Evolutionary conservation across 2,797 vertebrate species (phyloP).

Genomic region (Gadopsis marmoratus): DNA sequence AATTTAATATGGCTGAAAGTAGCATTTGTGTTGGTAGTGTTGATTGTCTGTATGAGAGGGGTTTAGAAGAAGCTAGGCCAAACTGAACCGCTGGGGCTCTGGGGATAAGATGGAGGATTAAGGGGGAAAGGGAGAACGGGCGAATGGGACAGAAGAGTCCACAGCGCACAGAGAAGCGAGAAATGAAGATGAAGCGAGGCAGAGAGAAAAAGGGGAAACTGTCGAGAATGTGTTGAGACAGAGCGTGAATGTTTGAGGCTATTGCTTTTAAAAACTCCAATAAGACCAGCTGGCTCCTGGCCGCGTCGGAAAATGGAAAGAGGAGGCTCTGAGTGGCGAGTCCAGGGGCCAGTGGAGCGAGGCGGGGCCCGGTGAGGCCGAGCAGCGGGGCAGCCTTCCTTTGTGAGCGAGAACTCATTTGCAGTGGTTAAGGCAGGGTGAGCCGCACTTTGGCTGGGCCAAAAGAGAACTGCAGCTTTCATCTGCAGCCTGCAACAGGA

Average conservation of each 20-base stretch:
- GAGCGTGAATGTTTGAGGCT: conserved; percentile 73
- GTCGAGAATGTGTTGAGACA: conserved; percentile 59
- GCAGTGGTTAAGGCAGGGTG: conserved; percentile 55
- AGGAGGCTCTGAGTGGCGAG: conserved; percentile 58
- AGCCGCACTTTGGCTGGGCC: conserved; percentile 39
- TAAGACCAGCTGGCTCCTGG: conserved; percentile 70
- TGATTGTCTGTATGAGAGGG: conserved; percentile 59
- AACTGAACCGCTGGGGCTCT: conserved; percentile 66
- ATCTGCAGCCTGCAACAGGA: conserved; percentile 46
- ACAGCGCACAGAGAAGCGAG: conserved; percentile 16
- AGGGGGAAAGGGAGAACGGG: conserved; percentile 15
- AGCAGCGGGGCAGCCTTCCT: conserved; percentile 41
- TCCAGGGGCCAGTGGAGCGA: conserved; percentile 66
- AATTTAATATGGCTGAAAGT: conserved; percentile 68
- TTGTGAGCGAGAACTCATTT: conserved; percentile 66
- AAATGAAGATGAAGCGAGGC: conserved; percentile 67
- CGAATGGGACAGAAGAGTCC: conserved; percentile 21
- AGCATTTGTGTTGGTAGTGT: conserved; percentile 56
- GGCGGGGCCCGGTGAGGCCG: conserved; percentile 50
- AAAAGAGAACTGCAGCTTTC: conserved; percentile 40
- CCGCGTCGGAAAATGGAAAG: conserved; percentile 68
- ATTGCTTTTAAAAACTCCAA: conserved; percentile 72
- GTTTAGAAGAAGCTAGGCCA: conserved; percentile 60
- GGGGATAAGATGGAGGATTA: conserved; percentile 75
- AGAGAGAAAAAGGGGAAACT: conserved; percentile 56